Evolutionary conservation across 2,888 invertebrate genomes (phyloP).

Genomic region (Drosophila subsilvestris): DNA sequence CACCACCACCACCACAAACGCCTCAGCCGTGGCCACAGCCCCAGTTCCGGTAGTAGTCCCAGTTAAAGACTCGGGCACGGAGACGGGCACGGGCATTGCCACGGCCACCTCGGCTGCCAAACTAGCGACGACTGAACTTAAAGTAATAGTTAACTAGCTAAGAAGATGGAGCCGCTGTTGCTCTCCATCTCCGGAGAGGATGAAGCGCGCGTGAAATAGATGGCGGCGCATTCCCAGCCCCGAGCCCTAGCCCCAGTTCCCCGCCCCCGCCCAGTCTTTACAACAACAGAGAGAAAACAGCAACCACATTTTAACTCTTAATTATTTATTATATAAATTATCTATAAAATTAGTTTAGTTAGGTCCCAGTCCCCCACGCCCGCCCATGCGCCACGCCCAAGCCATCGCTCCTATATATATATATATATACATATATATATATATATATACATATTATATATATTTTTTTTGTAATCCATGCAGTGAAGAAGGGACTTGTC

Average conservation of each 20-base stretch:
- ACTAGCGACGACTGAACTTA: conserved; percentile 68
- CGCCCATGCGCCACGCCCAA: background rate
- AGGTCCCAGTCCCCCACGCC: background rate
- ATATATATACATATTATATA: no score
- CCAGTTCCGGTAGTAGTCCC: background rate
- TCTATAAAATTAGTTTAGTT: background rate
- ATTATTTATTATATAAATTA: background rate
- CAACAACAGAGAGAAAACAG: background rate
- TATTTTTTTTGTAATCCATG: background rate
- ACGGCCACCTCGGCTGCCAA: conserved; percentile 34
- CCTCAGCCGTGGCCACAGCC: background rate
- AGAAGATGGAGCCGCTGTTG: conserved; percentile 17
- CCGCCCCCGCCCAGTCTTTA: background rate
- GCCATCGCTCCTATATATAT: background rate
- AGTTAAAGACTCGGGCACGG: conserved; percentile 6
- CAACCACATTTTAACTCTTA: background rate
- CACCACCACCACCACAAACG: background rate
- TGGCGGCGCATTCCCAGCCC: background rate
- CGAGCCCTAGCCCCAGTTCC: background rate
- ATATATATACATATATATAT: no score
- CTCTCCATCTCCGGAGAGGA: conserved; percentile 1
- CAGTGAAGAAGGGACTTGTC: conserved; percentile 21
- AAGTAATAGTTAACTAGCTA: conserved; percentile 68
- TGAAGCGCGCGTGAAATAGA: background rate
- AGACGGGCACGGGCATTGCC: conserved; percentile 5